phyloP scores from a whole-genome alignment of 2,797 vertebrate species.

The Thunnus albacares region DNA sequence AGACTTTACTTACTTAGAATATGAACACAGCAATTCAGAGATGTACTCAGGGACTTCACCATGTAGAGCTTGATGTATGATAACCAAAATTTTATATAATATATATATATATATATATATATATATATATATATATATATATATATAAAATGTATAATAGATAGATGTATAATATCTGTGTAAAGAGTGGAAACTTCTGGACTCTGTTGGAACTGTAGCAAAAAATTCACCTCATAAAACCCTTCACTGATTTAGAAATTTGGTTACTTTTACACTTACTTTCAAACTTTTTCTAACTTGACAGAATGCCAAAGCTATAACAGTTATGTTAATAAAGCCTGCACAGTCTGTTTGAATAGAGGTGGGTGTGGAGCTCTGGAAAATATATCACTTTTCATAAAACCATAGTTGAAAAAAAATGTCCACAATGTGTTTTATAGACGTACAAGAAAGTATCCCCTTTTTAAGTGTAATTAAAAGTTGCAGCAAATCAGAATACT shows the following conservation, averaged over 20 bases:
- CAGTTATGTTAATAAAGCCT: background rate
- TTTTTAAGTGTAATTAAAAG: background rate
- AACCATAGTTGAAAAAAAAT: background rate
- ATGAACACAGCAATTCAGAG: too few species aligned
- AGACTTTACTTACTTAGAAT: too few species aligned
- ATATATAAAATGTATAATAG: too few species aligned
- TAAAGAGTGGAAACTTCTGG: too few species aligned
- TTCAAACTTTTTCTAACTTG: background rate
- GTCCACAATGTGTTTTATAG: background rate
- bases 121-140: too few species aligned
- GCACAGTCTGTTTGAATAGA: background rate
- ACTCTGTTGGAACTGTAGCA: too few species aligned
- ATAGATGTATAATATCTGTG: too few species aligned
- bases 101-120: too few species aligned
- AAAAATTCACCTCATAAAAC: background rate
- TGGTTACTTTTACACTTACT: background rate
- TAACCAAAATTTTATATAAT: too few species aligned
- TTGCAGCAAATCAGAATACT: constrained; percentile 7
- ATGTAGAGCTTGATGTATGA: too few species aligned
- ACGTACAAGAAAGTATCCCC: too few species aligned
- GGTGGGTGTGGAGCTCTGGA: background rate
- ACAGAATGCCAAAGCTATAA: background rate
- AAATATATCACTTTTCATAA: constrained; percentile 10
- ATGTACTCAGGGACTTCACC: too few species aligned
- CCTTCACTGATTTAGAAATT: background rate